Conservation (phyloP, 2,797 vertebrate species). For the Chelidonichthys spinosus region DNA sequence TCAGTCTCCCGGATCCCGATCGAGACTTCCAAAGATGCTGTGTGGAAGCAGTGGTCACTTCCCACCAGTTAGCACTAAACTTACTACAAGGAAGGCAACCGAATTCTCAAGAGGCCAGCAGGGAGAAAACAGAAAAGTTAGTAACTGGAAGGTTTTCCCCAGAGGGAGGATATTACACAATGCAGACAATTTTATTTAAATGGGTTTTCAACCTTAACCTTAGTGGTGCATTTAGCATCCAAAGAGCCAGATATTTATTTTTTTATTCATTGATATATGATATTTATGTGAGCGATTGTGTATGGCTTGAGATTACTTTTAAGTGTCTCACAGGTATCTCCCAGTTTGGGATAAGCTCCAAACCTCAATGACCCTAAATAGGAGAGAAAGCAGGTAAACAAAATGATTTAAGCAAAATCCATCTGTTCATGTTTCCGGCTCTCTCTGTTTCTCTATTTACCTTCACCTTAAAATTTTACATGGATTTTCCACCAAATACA, state of each 20-base stretch:
- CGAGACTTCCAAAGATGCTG: constrained; percentile 32
- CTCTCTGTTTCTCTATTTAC: constrained; percentile 26
- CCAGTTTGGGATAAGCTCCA: constrained; percentile 1
- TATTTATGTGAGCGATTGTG: not conserved
- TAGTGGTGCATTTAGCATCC: too few relatives aligned
- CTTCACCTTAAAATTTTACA: constrained; percentile 39
- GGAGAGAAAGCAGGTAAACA: constrained; percentile 28
- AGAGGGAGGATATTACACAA: constrained; percentile 67
- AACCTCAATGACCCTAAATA: not conserved
- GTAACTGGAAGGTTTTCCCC: constrained; percentile 17
- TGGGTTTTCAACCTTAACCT: too few relatives aligned
- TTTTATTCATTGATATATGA: too few relatives aligned
- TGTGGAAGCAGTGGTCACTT: constrained; percentile 53
- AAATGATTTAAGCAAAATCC: constrained; percentile 3
- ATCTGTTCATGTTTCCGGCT: constrained; percentile 10
- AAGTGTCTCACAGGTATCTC: not conserved
- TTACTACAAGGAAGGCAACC: constrained; percentile 62
- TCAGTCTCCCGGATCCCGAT: constrained; percentile 43
- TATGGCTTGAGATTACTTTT: not conserved
- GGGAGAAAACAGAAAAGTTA: constrained; percentile 51
- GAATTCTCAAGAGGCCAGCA: constrained; percentile 51
- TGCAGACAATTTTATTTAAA: constrained; percentile 33
- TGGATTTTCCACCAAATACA: constrained; percentile 44
- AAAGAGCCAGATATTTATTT: too few relatives aligned
- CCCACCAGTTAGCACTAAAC: constrained; percentile 74